Evolutionary conservation across 1,140 invertebrate species (phyloP), one percentile per base, ranked within the genome.

Genomic region (Ostrea edulis): DNA sequence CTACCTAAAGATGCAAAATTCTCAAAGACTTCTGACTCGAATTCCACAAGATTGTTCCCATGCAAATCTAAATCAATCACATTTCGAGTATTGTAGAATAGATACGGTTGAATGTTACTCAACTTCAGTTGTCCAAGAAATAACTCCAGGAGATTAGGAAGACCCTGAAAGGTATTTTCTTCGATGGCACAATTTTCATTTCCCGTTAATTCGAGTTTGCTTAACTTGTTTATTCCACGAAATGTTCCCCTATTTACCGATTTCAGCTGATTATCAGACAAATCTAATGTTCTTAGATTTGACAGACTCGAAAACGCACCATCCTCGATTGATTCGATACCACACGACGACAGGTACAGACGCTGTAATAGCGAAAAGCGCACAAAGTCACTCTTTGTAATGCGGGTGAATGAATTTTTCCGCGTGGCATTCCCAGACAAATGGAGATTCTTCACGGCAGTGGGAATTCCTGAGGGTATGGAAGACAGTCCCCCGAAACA

Each of bases 81-180:
- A 11, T 83, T 83, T 35, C 20, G 35, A 52, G 52, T 20, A 83
- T 83, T 52, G 20, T 52, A n/a, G 1, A 83, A n/a, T 52, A 83
- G 52, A 25, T 83, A n/a, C 25, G 44, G 44, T 8, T 83, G 44
- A 83, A 83, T 14, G 29, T 53, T 9, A 9, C 44, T 54, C 20
- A 83, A 83, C 20, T 83, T 83, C 52, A 83, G 11, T 83, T 83
- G 44, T n/a, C 82, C 82, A 54, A 83, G 82, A 52, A 53, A 83
- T 20, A 83, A 22, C 51, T 83, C 82, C 11, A 53, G 51, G 11
- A 83, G 52, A 52, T 53, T 54, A 7, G 82, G 82, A 52, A 83
- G 12, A 52, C 8, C 4, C 0, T 52, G 52, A 12, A 83, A 83
- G 44, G n/a, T 44, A 54, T 54, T 83, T 83, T 83, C 44, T n/a